Evolutionary conservation across 2,888 invertebrate species (phyloP).

Genomic region (Hetaerina titia): DNA sequence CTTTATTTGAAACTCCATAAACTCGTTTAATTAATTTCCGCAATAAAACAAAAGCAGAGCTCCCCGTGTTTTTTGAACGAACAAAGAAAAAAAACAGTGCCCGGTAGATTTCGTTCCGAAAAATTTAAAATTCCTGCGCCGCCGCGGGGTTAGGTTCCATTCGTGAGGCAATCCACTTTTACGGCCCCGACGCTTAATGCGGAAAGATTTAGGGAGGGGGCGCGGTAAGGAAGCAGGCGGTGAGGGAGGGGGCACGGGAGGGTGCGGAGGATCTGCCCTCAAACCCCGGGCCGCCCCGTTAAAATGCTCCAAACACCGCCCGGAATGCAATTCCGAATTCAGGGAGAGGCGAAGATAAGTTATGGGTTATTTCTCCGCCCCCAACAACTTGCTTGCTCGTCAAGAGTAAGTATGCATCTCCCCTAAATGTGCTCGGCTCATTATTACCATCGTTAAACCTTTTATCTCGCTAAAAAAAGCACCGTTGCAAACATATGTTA

Average conservation of each 20-base stretch:
- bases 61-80: background rate
- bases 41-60: background rate
- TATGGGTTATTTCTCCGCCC: background rate
- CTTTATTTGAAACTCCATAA: background rate
- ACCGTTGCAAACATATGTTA: background rate
- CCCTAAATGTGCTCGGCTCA: conserved; percentile 4
- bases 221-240: background rate
- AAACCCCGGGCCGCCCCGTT: background rate
- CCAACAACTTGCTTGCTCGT: background rate
- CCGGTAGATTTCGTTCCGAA: background rate
- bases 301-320: background rate
- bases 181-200: background rate
- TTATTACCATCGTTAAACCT: background rate
- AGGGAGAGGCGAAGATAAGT: background rate
- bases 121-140: conserved; percentile 25
- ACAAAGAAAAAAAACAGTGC: background rate
- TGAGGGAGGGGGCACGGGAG: background rate
- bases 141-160: background rate
- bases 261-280: background rate
- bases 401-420: background rate
- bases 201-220: background rate
- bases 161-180: conserved; percentile 5
- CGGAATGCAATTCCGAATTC: conserved; percentile 25
- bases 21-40: conserved; percentile 12
- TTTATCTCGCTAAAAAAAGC: background rate